Base-by-base conservation (phyloP, 1,140 invertebrate species). In the Drosophila kanapiae region DNA sequence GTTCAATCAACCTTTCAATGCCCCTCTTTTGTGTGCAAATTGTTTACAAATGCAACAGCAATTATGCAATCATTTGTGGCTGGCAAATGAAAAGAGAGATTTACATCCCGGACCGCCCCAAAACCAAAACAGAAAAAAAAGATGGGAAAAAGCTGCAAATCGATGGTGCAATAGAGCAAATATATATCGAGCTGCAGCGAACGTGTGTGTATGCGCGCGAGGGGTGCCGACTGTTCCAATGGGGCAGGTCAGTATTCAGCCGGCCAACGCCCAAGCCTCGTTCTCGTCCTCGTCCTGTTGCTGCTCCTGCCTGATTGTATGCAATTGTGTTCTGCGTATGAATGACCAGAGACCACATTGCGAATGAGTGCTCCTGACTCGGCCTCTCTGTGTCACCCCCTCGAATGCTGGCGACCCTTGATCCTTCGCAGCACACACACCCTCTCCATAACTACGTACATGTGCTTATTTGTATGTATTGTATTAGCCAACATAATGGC, bases 391-490 rank as follows among this genome's bases (percentile, higher is more conserved):
- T 16, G 45, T 38, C 59, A 33, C 70, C 31, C 45, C 61, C 58
- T 37, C 6, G 10, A 43, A 18, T 33, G 6, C 3, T 23, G 31
- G 59, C 9, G 43, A 60, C 37, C 56, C 37, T 35, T 57, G 35
- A 14, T n/a, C 63, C 35, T 43, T 38, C 48, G 27, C 33, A 47
- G 64, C 40, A 37, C 47, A 6, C 16, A 64, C 78, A 10, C 51
- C 40, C 42, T 18, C 60, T 71, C 38, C 27, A 49, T 56, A 27
- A n/a, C 47, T 43, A 67, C 74, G 57, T 84, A 64, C 76, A 82
- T 88, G 69, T 74, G 86, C 85, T 82, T 90, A 91, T 90, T 90
- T 90, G 86, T 91, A 76, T 91, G 85, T 85, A 90, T 90, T 88
- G 80, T 90, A 88, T 88, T 88, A 88, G 84, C 85, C 84, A 88